phyloP scores from a whole-genome alignment of 2,888 invertebrate species.

The Rosalia funebris region DNA sequence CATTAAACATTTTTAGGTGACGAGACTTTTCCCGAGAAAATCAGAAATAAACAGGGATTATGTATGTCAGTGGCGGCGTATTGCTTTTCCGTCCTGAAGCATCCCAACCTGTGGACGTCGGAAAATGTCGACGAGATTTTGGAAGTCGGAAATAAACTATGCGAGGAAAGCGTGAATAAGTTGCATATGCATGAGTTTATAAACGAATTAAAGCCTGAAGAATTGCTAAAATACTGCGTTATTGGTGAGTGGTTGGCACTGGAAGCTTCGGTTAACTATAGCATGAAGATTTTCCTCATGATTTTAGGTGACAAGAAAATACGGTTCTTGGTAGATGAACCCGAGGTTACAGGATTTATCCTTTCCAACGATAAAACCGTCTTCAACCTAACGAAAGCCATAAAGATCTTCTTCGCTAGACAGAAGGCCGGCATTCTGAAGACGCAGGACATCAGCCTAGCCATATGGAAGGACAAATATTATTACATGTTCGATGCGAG shows the following conservation, averaged over 20 bases:
- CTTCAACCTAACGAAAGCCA: slow-evolving; percentile 66
- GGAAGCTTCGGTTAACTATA: background rate
- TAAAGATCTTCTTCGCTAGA: slow-evolving; percentile 68
- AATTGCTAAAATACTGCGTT: slow-evolving; percentile 64
- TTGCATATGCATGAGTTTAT: slow-evolving; percentile 53
- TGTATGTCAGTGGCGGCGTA: slow-evolving; percentile 71
- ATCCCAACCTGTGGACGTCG: slow-evolving; percentile 71
- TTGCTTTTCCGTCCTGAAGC: slow-evolving; percentile 69
- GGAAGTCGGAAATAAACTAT: slow-evolving; percentile 68
- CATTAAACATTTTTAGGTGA: slow-evolving; percentile 46
- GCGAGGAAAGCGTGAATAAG: slow-evolving; percentile 52
- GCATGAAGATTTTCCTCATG: background rate
- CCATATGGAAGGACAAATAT: slow-evolving; percentile 70
- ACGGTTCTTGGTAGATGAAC: slow-evolving; percentile 58
- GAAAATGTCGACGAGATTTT: slow-evolving; percentile 70
- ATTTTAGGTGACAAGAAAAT: slow-evolving; percentile 60
- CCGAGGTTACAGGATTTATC: slow-evolving; percentile 59
- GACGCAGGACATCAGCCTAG: slow-evolving; percentile 62
- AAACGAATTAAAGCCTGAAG: slow-evolving; percentile 61
- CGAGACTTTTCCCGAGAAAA: slow-evolving; percentile 51
- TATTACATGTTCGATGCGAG: slow-evolving; percentile 75
- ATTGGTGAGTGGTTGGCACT: slow-evolving; percentile 59
- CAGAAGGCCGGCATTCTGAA: slow-evolving; percentile 67
- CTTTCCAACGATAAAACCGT: slow-evolving; percentile 58
- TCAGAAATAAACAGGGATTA: slow-evolving; percentile 65